Conservation (phyloP, 2,888 invertebrate genomes). For the Acleris laterana region DNA sequence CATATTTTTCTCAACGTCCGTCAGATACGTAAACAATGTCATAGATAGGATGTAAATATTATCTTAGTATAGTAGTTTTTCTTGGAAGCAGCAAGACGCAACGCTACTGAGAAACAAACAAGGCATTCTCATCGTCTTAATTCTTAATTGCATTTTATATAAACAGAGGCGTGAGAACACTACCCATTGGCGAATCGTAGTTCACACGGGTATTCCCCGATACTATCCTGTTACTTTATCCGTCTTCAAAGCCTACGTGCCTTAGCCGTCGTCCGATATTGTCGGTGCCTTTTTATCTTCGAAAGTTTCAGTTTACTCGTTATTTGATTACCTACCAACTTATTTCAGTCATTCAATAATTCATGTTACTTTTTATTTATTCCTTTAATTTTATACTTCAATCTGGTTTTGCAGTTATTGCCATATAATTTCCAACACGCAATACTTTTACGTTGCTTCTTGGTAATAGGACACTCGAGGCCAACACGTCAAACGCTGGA, state of each 20-base stretch:
- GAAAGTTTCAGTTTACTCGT: conserved; percentile 16
- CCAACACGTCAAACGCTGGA: conserved; percentile 25
- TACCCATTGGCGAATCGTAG: conserved; percentile 50
- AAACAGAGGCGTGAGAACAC: conserved; percentile 68
- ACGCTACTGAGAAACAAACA: conserved; percentile 54
- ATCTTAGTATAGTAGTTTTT: conserved; percentile 29
- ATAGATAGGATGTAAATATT: conserved; percentile 32
- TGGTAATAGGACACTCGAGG: conserved; percentile 30
- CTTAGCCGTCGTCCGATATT: conserved; percentile 10
- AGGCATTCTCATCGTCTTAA: conserved; percentile 51
- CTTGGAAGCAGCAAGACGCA: conserved; percentile 34
- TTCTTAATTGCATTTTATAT: conserved; percentile 52
- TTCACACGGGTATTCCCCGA: conserved; percentile 59
- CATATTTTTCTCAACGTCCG: conserved; percentile 5
- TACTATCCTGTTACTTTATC: conserved; percentile 22
- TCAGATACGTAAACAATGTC: conserved; percentile 24
- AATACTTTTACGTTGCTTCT: conserved; percentile 20
- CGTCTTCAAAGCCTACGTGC: conserved; percentile 19
- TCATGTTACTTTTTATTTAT: background rate
- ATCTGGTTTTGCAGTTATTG: background rate
- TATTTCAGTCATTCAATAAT: background rate
- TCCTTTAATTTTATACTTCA: background rate
- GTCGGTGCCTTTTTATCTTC: conserved; percentile 29
- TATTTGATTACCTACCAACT: conserved; percentile 26
- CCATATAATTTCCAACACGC: background rate